Conservation (phyloP, 2,888 invertebrate genomes). For the Ornithoptera priamus region DNA sequence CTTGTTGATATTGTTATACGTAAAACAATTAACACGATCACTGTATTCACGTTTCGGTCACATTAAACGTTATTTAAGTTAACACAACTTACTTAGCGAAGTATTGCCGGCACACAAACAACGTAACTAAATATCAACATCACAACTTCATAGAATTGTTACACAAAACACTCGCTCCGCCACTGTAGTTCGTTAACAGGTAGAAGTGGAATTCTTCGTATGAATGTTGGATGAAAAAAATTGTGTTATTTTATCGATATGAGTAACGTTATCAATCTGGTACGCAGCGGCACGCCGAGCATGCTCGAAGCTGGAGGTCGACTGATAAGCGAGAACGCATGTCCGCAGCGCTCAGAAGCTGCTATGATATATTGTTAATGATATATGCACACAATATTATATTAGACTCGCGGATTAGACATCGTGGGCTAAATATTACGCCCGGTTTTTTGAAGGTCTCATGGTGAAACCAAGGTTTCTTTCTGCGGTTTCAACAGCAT, state of each 20-base stretch:
- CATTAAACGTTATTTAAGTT: not conserved
- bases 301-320: slow-evolving; percentile 52
- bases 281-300: slow-evolving; percentile 30
- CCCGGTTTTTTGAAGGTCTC: no score
- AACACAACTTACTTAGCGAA: not conserved
- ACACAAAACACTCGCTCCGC: not conserved
- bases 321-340: slow-evolving; percentile 62
- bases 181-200: not conserved
- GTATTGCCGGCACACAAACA: not conserved
- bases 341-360: slow-evolving; percentile 45
- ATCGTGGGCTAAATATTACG: slow-evolving; percentile 14
- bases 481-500: no score
- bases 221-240: not conserved
- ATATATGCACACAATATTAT: slow-evolving; percentile 31
- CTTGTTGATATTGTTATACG: no score
- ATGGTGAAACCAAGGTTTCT: no score
- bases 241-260: slow-evolving; percentile 13
- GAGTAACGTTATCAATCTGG: slow-evolving; percentile 28
- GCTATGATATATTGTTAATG: slow-evolving; percentile 38
- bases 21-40: not conserved
- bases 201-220: slow-evolving; percentile 1
- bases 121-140: not conserved
- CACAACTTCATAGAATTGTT: not conserved
- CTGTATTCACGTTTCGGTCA: not conserved
- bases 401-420: slow-evolving; percentile 3